A percentile compares a stretch with the other conserved stretches of the same genome.
Evolutionary conservation across 2,888 invertebrate species (phyloP).

Genomic region (Pocota personata): DNA sequence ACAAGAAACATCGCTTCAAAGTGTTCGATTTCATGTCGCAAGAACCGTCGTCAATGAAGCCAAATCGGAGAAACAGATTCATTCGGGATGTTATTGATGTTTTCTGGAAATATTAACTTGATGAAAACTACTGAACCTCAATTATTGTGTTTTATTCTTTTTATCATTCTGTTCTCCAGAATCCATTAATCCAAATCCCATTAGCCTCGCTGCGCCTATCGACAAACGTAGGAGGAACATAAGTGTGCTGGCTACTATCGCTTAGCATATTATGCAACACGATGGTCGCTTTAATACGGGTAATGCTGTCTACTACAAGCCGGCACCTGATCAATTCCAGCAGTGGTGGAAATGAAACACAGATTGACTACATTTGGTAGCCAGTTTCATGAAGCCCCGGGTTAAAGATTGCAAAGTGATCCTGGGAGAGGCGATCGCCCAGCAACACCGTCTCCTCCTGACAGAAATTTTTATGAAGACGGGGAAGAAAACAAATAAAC

Average conservation of each 20-base stretch:
- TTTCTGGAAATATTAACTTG: not conserved
- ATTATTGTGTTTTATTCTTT: not conserved
- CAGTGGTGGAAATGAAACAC: no score
- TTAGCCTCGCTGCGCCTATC: not conserved
- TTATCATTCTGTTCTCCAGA: not conserved
- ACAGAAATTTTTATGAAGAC: no score
- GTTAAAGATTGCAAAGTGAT: no score
- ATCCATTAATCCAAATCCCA: not conserved
- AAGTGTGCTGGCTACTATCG: not conserved
- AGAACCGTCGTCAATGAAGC: not conserved
- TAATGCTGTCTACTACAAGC: no score
- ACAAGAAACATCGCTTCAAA: not conserved
- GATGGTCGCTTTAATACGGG: not conserved
- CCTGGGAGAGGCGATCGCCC: no score
- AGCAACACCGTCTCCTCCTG: no score
- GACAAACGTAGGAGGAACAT: not conserved
- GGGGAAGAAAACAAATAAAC: no score
- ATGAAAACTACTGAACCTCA: not conserved
- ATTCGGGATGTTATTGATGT: not conserved
- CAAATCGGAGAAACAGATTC: not conserved
- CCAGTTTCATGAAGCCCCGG: no score
- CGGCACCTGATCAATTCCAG: no score
- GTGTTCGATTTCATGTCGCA: not conserved
- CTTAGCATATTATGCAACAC: conserved; percentile 3
- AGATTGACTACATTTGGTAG: no score